Evolutionary conservation across 1,140 invertebrate genomes (phyloP).

Genomic region (Chironomus striatipennis): DNA sequence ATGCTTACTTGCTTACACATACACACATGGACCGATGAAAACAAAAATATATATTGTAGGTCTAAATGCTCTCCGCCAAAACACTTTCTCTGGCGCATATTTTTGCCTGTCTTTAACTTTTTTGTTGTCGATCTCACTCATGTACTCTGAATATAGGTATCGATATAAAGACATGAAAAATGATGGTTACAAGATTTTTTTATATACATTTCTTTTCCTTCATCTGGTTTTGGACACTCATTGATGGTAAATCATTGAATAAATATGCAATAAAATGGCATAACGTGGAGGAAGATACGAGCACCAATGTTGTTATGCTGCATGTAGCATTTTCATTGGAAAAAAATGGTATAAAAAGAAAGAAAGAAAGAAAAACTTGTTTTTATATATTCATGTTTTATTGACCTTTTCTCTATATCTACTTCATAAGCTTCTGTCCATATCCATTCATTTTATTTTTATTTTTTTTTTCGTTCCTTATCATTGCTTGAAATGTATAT

Average conservation of each 20-base stretch:
- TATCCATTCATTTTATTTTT: background rate
- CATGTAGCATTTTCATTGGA: background rate
- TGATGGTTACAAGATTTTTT: background rate
- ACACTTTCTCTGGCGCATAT: background rate
- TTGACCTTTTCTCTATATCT: background rate
- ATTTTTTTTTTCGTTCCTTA: background rate
- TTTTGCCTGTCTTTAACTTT: background rate
- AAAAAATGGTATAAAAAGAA: too few species aligned
- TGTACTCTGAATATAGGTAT: background rate
- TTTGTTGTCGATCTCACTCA: background rate
- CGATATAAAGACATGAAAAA: background rate
- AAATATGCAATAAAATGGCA: background rate
- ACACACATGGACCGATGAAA: background rate
- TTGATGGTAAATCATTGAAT: background rate
- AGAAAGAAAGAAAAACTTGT: background rate
- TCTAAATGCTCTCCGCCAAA: background rate
- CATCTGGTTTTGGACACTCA: background rate
- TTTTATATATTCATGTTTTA: background rate
- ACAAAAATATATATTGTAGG: conserved; percentile 5
- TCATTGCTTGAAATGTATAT: background rate
- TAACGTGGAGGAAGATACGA: background rate
- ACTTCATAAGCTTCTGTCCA: background rate
- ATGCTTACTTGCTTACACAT: background rate
- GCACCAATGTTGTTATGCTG: background rate
- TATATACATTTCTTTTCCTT: too few species aligned